phyloP scores from a whole-genome alignment of 2,888 invertebrate species.

The Apamea epomidion region DNA sequence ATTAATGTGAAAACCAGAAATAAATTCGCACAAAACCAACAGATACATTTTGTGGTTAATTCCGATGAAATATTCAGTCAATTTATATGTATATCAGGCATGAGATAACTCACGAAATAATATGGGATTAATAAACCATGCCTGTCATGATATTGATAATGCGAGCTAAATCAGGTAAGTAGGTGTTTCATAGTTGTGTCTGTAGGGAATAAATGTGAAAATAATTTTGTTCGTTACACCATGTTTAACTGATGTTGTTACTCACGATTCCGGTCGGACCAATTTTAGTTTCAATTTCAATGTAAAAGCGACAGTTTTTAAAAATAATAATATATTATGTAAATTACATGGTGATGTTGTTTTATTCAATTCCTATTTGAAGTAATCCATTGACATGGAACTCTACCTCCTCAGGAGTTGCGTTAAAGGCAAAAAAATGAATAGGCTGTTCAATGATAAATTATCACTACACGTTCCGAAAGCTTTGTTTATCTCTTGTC shows the following conservation, averaged over 20 bases:
- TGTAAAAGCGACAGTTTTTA: slow-evolving; percentile 85
- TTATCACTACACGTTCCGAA: background rate
- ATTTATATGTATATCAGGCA: background rate
- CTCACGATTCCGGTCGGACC: slow-evolving; percentile 85
- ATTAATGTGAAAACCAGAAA: background rate
- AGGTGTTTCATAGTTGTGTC: slow-evolving; percentile 61
- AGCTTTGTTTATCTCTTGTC: background rate
- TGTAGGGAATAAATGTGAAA: slow-evolving; percentile 64
- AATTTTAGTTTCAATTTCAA: slow-evolving; percentile 86
- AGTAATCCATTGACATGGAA: background rate
- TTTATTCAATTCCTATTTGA: slow-evolving; percentile 68
- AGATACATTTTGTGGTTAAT: background rate
- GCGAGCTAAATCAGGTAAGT: background rate
- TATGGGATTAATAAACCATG: slow-evolving; percentile 1
- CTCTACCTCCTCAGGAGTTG: background rate
- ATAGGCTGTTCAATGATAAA: background rate
- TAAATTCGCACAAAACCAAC: background rate
- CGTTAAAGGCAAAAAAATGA: background rate
- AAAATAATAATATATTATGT: slow-evolving; percentile 88
- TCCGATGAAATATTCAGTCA: background rate
- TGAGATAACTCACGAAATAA: background rate
- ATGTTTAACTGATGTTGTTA: slow-evolving; percentile 79
- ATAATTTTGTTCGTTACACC: slow-evolving; percentile 67
- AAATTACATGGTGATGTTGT: slow-evolving; percentile 80
- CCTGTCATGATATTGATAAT: background rate